Base-by-base conservation (phyloP, 2,888 invertebrate genomes). In the Pilophorus perplexus region DNA sequence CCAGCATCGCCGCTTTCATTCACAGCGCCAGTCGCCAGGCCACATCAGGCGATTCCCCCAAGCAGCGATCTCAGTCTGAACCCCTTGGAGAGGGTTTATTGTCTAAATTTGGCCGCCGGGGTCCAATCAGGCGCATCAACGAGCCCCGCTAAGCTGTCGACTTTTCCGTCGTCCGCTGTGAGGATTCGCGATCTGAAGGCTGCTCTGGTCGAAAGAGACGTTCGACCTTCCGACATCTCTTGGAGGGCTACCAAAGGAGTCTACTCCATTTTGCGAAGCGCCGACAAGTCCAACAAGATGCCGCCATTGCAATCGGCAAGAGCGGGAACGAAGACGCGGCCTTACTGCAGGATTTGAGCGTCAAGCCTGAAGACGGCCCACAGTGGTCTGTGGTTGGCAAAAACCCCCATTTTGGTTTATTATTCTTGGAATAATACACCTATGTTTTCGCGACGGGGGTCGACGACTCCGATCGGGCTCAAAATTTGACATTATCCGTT, bases 121-220 rank as follows among this genome's bases (percentile, higher is more conserved):
- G 37, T 1, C 59, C 64, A 4, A 38, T 57, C 23, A 44, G 70
- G 16, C 66, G 67, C 28, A 65, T 70, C 60, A 59, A 54, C 16
- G 62, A 59, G 22, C 70, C 68, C 6, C 67, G 69, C 2, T 67
- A 67, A 23, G 66, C 67, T 0, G 65, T 72, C 38, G 74, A 73
- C 62, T 74, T 74, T 70, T 73, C 73, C 40, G 72, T 83, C 86
- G 64, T 84, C 83, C 16, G 83, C 82, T 69, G 85, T 87, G 10
- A 82, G 89, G 69, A 85, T 89, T 6, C 84, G 87, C 52, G 89
- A 90, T 74, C 77, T 90, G 72, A 89, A 89, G 75, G 82, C 84
- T 55, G 89, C 88, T 33, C 77, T 90, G 33, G 81, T 81, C 42
- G 86, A 87, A 73, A 85, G 88, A 72, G 86, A 88, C 48, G 86